Conservation (phyloP, 2,888 invertebrate genomes). For the Ptilodon capucinus region DNA sequence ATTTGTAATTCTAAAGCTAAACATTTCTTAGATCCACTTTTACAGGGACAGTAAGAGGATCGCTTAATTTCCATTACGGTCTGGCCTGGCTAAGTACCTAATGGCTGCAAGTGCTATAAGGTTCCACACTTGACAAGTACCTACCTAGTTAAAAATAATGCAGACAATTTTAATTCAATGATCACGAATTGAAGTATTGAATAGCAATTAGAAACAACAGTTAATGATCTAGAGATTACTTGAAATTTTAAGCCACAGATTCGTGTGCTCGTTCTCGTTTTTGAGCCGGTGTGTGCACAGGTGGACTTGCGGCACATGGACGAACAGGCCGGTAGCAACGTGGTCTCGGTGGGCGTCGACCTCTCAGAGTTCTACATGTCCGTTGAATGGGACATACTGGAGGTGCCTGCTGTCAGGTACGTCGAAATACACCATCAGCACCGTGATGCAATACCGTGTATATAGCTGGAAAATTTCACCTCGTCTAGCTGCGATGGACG, state of each 20-base stretch:
- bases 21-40: background rate
- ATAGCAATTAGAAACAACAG: too few species aligned
- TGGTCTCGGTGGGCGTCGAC: conserved; percentile 97
- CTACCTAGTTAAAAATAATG: too few species aligned
- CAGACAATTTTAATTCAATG: too few species aligned
- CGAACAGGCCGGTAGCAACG: conserved; percentile 93
- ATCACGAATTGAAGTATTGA: too few species aligned
- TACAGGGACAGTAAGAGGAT: background rate
- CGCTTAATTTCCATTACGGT: background rate
- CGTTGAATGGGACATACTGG: conserved; percentile 99
- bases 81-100: background rate
- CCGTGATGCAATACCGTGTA: too few species aligned
- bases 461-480: too few species aligned
- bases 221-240: background rate
- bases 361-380: conserved; percentile 99
- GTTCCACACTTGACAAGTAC: too few species aligned
- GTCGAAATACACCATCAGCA: conserved; percentile 20
- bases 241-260: background rate
- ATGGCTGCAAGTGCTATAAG: background rate
- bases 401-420: conserved; percentile 96
- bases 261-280: conserved; percentile 9
- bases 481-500: too few species aligned
- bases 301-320: conserved; percentile 97
- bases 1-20: background rate
- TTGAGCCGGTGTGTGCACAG: conserved; percentile 76